Percentiles rank a stretch among this genome's conserved stretches.
These are phyloP conservation scores for Paraescarpia echinospica DNA, from an alignment of 1,140 invertebrate genomes.

Conservation along the genomic window DNA sequence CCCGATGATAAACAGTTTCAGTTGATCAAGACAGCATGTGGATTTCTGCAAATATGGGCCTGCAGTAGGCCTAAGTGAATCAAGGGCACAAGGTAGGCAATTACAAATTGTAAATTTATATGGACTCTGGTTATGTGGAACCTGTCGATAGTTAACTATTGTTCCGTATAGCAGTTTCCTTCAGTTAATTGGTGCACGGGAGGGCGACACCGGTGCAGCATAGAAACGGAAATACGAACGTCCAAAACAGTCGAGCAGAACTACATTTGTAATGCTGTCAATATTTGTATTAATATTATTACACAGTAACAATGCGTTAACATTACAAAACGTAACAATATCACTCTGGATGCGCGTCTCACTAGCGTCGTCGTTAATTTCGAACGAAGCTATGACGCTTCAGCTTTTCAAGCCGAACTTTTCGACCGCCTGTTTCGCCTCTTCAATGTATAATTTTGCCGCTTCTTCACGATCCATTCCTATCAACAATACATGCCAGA, in stretches of 20 bases:
- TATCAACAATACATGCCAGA: neutral
- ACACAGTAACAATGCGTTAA: neutral
- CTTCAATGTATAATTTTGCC: neutral
- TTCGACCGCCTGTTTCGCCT: neutral
- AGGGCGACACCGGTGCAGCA: no score
- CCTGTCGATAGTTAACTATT: no score
- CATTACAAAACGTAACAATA: neutral
- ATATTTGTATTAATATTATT: neutral
- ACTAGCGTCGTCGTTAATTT: neutral
- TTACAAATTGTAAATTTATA: no score
- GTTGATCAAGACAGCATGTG: neutral
- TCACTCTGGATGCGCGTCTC: neutral
- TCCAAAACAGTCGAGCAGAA: no score
- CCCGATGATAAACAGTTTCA: neutral
- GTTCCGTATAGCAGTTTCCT: no score
- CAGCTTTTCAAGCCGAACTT: neutral
- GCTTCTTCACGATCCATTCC: neutral
- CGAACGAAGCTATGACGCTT: neutral
- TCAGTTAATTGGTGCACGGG: no score
- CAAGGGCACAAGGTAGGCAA: no score
- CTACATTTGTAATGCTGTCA: no score
- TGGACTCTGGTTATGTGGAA: no score
- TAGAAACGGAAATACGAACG: no score
- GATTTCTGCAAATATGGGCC: neutral
- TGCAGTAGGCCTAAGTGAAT: no score